These are phyloP conservation scores for Batillaria attramentaria DNA, from an alignment of 1,140 invertebrate species.

Conservation along the genomic window DNA sequence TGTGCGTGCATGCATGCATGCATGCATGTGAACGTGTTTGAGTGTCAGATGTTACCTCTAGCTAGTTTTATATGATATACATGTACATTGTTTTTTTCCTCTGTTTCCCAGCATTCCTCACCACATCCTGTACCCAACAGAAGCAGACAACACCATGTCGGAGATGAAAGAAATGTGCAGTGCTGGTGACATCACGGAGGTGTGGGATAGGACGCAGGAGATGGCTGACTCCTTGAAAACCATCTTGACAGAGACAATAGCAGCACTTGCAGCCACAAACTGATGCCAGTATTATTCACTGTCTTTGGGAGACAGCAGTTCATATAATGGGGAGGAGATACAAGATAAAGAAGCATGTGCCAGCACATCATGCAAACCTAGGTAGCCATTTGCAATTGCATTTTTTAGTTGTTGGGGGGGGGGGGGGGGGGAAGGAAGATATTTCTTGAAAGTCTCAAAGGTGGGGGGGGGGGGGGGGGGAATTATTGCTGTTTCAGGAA, in stretches of 20 bases:
- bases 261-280: conserved; percentile 15
- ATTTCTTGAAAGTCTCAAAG: no score
- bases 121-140: conserved; percentile 31
- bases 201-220: conserved; percentile 7
- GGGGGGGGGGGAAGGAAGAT: no score
- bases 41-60: not conserved
- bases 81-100: not conserved
- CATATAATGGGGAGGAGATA: no score
- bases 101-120: conserved; percentile 17
- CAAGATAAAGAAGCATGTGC: no score
- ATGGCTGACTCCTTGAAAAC: not conserved
- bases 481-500: no score
- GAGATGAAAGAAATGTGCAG: conserved; percentile 8
- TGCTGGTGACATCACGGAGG: not conserved
- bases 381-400: no score
- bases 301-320: no score
- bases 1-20: not conserved
- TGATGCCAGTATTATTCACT: no score
- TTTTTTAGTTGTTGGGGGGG: no score
- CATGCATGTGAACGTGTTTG: not conserved
- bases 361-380: no score
- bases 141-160: conserved; percentile 8
- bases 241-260: conserved; percentile 17
- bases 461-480: no score
- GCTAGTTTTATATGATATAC: not conserved